phyloP scores from a whole-genome alignment of 2,888 invertebrate species.

The Tricholauxania praeusta region DNA sequence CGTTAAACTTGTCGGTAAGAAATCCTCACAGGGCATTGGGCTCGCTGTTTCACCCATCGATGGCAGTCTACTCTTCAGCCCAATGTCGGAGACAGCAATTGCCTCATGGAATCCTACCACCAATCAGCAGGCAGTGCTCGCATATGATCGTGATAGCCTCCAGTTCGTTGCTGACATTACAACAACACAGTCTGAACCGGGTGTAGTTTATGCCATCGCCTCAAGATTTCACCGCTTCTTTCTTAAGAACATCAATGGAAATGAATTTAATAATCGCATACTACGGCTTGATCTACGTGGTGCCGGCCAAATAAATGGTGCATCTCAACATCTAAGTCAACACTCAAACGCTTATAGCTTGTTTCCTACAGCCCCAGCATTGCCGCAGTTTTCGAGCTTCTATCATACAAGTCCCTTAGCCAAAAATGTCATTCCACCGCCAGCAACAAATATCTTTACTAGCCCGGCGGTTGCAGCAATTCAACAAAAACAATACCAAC shows the following conservation, averaged over 20 bases:
- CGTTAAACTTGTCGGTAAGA: constrained; percentile 82
- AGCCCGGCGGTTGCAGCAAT: constrained; percentile 42
- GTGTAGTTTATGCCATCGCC: constrained; percentile 79
- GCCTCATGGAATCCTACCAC: constrained; percentile 83
- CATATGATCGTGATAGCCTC: constrained; percentile 77
- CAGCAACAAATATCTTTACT: constrained; percentile 17
- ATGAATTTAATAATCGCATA: constrained; percentile 81
- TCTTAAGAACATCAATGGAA: constrained; percentile 74
- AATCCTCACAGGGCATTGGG: constrained; percentile 86
- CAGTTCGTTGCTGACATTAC: constrained; percentile 85
- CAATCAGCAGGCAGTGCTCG: constrained; percentile 79
- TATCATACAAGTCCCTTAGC: constrained; percentile 7
- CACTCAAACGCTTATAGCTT: background rate
- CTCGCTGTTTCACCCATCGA: constrained; percentile 79
- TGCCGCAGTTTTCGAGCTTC: constrained; percentile 34
- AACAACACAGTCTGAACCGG: constrained; percentile 76
- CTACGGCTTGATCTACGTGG: constrained; percentile 70
- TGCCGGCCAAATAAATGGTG: background rate
- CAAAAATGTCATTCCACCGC: constrained; percentile 24
- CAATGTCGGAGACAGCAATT: constrained; percentile 83
- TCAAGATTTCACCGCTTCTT: constrained; percentile 87
- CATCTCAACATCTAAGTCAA: background rate
- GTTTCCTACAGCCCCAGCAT: constrained; percentile 15
- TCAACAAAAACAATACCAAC: background rate
- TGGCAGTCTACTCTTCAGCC: constrained; percentile 82